Conservation (phyloP, 1,140 invertebrate genomes). For the Eurosta solidaginis region DNA sequence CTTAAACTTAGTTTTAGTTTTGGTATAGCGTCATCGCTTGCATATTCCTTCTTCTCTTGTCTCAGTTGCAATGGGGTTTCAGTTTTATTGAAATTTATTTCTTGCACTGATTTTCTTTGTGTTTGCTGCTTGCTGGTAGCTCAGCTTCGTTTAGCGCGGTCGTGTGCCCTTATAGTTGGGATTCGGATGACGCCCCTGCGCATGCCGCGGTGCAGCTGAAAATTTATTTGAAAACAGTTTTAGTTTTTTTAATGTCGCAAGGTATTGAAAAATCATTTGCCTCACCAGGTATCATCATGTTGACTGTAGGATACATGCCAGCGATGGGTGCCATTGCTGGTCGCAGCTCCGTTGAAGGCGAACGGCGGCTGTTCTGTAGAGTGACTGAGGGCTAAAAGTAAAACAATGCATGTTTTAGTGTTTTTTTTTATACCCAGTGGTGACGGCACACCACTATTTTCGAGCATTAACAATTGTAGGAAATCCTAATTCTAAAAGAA, state of each 20-base stretch:
- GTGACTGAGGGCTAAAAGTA: conserved; percentile 50
- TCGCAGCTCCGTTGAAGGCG: conserved; percentile 55
- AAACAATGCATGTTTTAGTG: not conserved
- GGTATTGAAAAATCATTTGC: not conserved
- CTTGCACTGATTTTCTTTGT: not conserved
- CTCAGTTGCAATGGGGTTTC: conserved; percentile 20
- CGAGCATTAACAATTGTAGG: too few relatives aligned
- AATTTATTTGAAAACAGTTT: too few relatives aligned
- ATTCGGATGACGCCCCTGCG: conserved; percentile 56
- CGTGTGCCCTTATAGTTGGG: conserved; percentile 58
- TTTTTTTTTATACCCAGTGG: not conserved
- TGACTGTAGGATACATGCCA: conserved; percentile 56
- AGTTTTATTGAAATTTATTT: not conserved
- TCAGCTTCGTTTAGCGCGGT: conserved; percentile 37
- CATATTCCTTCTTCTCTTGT: conserved; percentile 10
- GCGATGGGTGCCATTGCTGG: conserved; percentile 56
- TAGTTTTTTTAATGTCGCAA: not conserved
- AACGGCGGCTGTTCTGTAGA: conserved; percentile 58
- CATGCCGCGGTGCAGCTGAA: conserved; percentile 51
- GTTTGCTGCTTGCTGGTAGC: not conserved
- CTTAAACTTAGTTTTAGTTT: conserved; percentile 55
- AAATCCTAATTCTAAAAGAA: too few relatives aligned
- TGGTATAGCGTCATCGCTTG: conserved; percentile 40
- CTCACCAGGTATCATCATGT: conserved; percentile 59
- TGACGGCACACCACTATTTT: too few relatives aligned